Base-by-base conservation (phyloP, 2,113 vertebrate species). In the Carassius carassius region DNA sequence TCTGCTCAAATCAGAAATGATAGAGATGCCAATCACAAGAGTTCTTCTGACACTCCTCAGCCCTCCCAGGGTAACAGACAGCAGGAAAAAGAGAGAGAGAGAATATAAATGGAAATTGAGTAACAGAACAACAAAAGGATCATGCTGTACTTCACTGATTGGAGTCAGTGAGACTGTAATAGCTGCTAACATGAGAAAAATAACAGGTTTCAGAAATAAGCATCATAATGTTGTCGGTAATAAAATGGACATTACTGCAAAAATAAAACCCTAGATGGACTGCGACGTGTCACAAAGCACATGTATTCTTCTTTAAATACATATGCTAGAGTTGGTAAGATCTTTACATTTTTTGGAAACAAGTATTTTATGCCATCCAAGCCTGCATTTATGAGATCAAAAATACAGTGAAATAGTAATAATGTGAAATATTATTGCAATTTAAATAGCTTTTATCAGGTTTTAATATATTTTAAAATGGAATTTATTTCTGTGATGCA, bases 31-130 rank as follows among this genome's bases (percentile, higher is more conserved):
- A 77, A 77, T 77, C 74, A 77, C 9, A 3, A 12, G 74, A 56
- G 16, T n/a, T 78, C 19, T 60, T 78, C 32, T 78, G 76, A 78
- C 54, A 37, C 54, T 58, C 58, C 32, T 78, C 32, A 60, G 51
- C 29, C 51, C 76, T 58, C 51, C 19, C 14, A 58, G 29, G 6
- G 29, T 58, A 81, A 6, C 2, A 51, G 37, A 56, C n/a, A 75
- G 23, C 78, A 32, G n/a, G 21, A 79, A 65, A 49, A 13, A 65
- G 13, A 65, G 25, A 37, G 9, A 56, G 21, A 67, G 29, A 78
- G 51, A 23, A 21, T 78, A 60, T 35, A 60, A 60, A 60, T 41
- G 54, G 19, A n/a, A 60, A 60, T 37, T 78, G 75, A 58, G 75
- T 3, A 74, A 74, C 16, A n/a, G 29, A n/a, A n/a, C 41, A 47